Evolutionary conservation across 1,140 invertebrate genomes (phyloP), one percentile per base, ranked within the genome.

Genomic region (Cydia amplana): DNA sequence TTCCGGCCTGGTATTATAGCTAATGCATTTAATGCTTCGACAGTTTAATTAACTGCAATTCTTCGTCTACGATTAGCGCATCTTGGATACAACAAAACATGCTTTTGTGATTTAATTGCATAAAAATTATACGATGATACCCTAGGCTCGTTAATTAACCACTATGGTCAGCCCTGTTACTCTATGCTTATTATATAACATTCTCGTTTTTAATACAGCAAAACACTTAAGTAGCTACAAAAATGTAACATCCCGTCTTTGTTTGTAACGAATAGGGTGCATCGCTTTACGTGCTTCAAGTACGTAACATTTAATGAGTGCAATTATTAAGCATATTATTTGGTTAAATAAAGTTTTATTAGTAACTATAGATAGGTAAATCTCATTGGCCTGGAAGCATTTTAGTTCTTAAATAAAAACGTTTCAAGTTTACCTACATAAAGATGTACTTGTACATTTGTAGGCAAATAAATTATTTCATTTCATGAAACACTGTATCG

Each of bases 91-190:
- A 40, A 28, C 18, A 51, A 63, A 74, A 74, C 74, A 77, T 63
- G 60, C 67, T 77, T 74, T 74, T 72, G 73, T 76, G 55, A 76
- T 76, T 77, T 78, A 80, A 80, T 80, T 80, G 77, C 75, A 60
- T 74, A 75, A 75, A 60, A 74, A 76, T 76, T 76, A 60, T 60
- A 60, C 75, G 73, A 74, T 74, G 75, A 74, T 65, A 77, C 72
- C 60, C 60, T 75, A 60, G 76, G 75, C 74, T 78, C 75, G 72
- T 77, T 80, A 80, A 80, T 80, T 82, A 80, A 75, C 76, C 51
- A 80, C 20, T 70, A 64, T 63, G 14, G 20, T 25, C 18, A 25
- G 28, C 20, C 20, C 72, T 78, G 76, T 60, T 74, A 60, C 72
- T 51, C 75, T 49, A 73, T 77, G 76, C 75, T 79, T 49, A 74